A percentile compares a stretch with the other conserved stretches of the same genome.
These are phyloP conservation scores for Scolopax rusticola DNA, from an alignment of 2,797 vertebrate species.

Conservation along the genomic window DNA sequence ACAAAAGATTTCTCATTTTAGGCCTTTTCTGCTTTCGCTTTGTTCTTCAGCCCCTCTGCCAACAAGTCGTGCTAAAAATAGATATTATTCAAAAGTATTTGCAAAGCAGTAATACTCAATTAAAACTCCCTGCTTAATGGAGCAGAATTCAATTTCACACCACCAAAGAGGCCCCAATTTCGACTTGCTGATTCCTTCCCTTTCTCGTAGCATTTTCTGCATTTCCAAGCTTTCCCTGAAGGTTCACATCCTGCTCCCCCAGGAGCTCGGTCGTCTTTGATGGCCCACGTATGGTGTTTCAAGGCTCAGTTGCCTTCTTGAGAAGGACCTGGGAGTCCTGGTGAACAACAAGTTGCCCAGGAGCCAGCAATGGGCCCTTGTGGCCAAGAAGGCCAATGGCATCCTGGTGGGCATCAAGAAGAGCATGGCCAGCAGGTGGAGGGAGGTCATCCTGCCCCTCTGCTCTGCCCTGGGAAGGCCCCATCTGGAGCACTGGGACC, in stretches of 20 bases:
- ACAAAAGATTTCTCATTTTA: neutral
- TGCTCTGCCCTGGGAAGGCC: too few relatives aligned
- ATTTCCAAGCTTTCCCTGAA: neutral
- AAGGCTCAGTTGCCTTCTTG: neutral
- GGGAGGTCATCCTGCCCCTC: too few relatives aligned
- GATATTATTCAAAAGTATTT: neutral
- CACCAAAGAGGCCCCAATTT: neutral
- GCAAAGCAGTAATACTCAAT: neutral
- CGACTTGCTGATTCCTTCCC: neutral
- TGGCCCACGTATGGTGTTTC: fast-evolving
- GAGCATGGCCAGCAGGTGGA: neutral
- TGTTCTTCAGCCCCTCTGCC: neutral
- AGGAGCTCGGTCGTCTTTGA: neutral
- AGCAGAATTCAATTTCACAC: neutral
- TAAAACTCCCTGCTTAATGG: constrained; percentile 16
- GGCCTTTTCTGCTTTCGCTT: neutral
- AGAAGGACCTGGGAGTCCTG: neutral
- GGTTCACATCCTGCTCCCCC: neutral
- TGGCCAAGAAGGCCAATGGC: neutral
- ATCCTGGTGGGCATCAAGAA: neutral
- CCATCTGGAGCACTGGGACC: too few relatives aligned
- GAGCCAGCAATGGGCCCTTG: too few relatives aligned
- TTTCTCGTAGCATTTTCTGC: neutral
- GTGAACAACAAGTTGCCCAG: neutral
- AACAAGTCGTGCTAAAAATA: neutral